Conservation (phyloP, 92 coral and sea anemone genomes). For the Scolanthus callimorphus region DNA sequence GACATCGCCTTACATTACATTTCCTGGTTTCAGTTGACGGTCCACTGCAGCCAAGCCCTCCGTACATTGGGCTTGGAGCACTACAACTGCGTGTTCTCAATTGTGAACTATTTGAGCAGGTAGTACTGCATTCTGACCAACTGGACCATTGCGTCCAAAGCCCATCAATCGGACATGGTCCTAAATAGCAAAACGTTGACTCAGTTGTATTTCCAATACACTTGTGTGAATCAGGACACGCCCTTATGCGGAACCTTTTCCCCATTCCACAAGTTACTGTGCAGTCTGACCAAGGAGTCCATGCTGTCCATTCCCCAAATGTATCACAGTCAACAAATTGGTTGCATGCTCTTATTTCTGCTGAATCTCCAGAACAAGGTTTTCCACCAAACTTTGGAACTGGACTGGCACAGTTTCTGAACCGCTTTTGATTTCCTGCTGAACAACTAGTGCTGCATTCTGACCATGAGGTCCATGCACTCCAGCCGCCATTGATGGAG, state of each 20-base stretch:
- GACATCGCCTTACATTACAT: constrained; percentile 57
- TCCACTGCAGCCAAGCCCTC: constrained; percentile 69
- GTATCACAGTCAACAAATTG: constrained; percentile 28
- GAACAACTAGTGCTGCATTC: constrained; percentile 71
- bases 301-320: constrained; percentile 70
- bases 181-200: constrained; percentile 36
- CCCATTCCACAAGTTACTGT: constrained; percentile 64
- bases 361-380: constrained; percentile 31
- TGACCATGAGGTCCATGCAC: constrained; percentile 78
- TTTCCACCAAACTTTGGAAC: constrained; percentile 48
- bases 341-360: constrained; percentile 35
- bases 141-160: constrained; percentile 68
- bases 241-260: constrained; percentile 44
- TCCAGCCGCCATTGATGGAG: constrained; percentile 55
- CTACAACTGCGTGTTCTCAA: constrained; percentile 54
- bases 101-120: constrained; percentile 60
- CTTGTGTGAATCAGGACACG: constrained; percentile 35
- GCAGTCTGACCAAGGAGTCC: constrained; percentile 78
- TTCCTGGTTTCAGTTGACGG: constrained; percentile 38
- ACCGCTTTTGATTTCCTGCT: constrained; percentile 38
- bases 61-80: constrained; percentile 41
- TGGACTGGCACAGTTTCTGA: constrained; percentile 52
- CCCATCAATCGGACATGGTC: constrained; percentile 66
- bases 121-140: constrained; percentile 68
- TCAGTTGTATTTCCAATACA: constrained; percentile 46